Percentiles rank a stretch among this genome's conserved stretches.
phyloP scores from a whole-genome alignment of 2,888 invertebrate genomes.

The Cephus pygmeus region DNA sequence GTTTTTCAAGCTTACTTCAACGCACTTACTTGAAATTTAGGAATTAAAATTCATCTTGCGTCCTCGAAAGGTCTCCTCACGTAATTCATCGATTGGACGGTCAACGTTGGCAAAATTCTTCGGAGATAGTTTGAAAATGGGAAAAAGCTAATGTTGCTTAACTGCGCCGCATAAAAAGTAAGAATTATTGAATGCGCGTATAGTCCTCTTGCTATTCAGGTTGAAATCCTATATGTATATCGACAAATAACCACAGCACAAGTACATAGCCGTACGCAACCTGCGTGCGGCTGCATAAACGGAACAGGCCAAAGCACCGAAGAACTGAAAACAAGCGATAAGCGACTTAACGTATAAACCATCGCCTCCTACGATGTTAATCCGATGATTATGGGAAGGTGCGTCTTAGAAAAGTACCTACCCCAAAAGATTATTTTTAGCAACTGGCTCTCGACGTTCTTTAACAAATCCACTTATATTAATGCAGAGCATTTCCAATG shows the following conservation, averaged over 20 bases:
- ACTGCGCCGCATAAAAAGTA: neutral
- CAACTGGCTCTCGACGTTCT: neutral
- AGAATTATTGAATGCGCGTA: neutral
- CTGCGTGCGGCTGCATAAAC: neutral
- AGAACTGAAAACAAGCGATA: conserved; percentile 19
- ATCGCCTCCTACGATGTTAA: neutral
- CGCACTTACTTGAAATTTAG: neutral
- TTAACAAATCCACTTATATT: neutral
- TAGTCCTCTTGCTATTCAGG: neutral
- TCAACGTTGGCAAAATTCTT: neutral
- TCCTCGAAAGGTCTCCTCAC: neutral
- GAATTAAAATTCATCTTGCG: neutral
- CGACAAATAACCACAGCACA: no score
- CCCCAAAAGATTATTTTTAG: neutral
- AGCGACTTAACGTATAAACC: conserved; percentile 11
- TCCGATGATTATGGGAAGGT: neutral
- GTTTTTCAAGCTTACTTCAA: neutral
- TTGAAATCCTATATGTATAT: neutral
- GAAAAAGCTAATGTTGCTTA: neutral
- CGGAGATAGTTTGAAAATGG: neutral
- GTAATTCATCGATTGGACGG: neutral
- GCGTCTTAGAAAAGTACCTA: neutral
- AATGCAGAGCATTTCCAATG: no score
- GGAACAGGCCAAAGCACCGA: neutral
- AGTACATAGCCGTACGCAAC: neutral